Conservation (phyloP, 2,888 invertebrate genomes). For the Octonoba sinensis region DNA sequence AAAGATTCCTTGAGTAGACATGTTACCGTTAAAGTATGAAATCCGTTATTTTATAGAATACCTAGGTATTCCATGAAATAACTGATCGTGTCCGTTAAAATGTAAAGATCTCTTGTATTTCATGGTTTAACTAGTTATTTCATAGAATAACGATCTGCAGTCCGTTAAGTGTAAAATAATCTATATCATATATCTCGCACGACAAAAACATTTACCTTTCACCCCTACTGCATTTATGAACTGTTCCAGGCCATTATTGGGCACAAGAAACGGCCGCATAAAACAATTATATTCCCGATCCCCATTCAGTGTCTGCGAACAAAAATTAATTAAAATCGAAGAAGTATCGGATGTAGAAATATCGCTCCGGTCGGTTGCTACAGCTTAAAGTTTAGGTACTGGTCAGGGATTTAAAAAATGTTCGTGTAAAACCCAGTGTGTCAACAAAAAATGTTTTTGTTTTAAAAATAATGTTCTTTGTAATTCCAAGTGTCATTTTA, state of each 20-base stretch:
- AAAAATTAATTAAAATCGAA: slow-evolving; percentile 54
- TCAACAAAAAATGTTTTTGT: slow-evolving; percentile 44
- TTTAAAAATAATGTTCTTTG: no score
- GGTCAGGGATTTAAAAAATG: slow-evolving; percentile 13
- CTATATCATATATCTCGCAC: slow-evolving; percentile 25
- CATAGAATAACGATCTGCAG: no score
- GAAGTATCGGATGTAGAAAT: slow-evolving; percentile 57
- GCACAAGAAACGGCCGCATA: slow-evolving; percentile 9
- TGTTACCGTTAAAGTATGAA: no score
- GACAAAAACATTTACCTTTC: slow-evolving; percentile 36
- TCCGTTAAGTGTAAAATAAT: no score
- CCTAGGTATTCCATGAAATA: slow-evolving; percentile 49
- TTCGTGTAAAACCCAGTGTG: slow-evolving; percentile 46
- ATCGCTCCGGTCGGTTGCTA: slow-evolving; percentile 55
- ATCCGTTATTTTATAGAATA: slow-evolving; percentile 46
- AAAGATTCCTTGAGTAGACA: no score
- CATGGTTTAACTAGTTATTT: no score
- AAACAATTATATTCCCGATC: slow-evolving; percentile 45
- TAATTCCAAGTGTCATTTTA: no score
- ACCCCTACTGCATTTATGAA: slow-evolving; percentile 51
- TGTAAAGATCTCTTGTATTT: no score
- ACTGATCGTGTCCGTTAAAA: slow-evolving; percentile 53
- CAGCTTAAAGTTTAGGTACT: slow-evolving; percentile 34
- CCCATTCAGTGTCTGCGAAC: slow-evolving; percentile 51
- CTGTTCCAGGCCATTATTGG: slow-evolving; percentile 45